Conservation (phyloP, 1,140 invertebrate species). For the Bombyx mandarina region DNA sequence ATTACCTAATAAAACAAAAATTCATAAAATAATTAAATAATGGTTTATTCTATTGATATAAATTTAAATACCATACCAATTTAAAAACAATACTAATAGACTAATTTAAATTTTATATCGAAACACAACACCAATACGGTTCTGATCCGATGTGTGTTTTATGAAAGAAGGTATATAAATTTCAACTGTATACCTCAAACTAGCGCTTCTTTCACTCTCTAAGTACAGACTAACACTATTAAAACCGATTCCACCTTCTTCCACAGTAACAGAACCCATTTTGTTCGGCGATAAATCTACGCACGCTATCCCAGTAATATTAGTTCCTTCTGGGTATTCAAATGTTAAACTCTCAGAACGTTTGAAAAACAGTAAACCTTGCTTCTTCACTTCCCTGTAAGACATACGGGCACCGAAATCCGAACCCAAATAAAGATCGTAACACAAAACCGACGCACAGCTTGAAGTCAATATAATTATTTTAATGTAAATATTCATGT, state of each 20-base stretch:
- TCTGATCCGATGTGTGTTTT: conserved; percentile 3
- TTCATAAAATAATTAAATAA: no score
- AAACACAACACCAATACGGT: conserved; percentile 3
- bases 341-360: conserved; percentile 15
- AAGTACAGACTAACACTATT: conserved; percentile 21
- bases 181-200: conserved; percentile 28
- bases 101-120: background rate
- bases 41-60: no score
- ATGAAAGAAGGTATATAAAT: conserved; percentile 22
- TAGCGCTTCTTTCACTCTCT: conserved; percentile 22
- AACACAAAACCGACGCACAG: conserved; percentile 1
- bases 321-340: conserved; percentile 25
- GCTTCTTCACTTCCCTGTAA: conserved; percentile 21
- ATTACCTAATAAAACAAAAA: no score
- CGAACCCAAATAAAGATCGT: conserved; percentile 10
- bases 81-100: no score
- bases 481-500: no score
- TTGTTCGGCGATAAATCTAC: conserved; percentile 23
- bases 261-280: conserved; percentile 14
- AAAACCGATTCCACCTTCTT: conserved; percentile 19
- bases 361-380: conserved; percentile 26
- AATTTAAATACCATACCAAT: no score
- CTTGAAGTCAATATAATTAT: no score
- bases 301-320: conserved; percentile 29
- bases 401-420: conserved; percentile 20